Base-by-base conservation (phyloP, 2,888 invertebrate genomes). In the Bruchidius siliquastri region DNA sequence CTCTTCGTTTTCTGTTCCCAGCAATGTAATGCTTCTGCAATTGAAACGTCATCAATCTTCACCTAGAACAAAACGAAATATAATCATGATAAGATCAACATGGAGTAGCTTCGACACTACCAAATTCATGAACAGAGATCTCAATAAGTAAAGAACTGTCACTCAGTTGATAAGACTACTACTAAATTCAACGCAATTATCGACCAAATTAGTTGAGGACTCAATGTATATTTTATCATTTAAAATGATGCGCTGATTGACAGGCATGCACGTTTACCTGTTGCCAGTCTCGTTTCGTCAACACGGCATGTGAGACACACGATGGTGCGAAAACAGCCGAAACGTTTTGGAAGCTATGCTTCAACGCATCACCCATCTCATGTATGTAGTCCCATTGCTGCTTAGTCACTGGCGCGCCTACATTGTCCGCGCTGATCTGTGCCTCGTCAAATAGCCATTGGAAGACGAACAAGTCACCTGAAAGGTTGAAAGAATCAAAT, bases 391-490 rank as follows among this genome's bases (percentile, higher is more conserved):
- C 94, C 97, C 97, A 97, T 82, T 97, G 97, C 75, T 94, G 92
- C 73, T 95, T 93, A 20, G 96, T 94, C 0, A 95, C 92, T 0
- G 96, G 96, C 0, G 95, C 92, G 0, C 95, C 94, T 0, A 97
- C 95, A 81, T 97, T 97, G 85, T 96, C 96, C 0, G 95, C 96
- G 32, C 94, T 92, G 90, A 98, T 92, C 88, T 97, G 97, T 2
- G 97, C 97, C 83, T 97, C 96, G 85, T 98, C 97, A 85, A 96
- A 97, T 71, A 97, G 89, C 92, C 96, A 97, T 90, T 97, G 97
- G 85, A 97, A 96, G 22, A 98, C 93, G 85, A 97, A 98, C 26
- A 97, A 89, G 0, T 97, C 96, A 72, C 95, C 97, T 92, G 86
- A 68, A 85, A 83, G n/a, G 20, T 49, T 49, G 49, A 49, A 49